Base-by-base conservation (phyloP, 1,140 invertebrate genomes). In the Formica exsecta region DNA sequence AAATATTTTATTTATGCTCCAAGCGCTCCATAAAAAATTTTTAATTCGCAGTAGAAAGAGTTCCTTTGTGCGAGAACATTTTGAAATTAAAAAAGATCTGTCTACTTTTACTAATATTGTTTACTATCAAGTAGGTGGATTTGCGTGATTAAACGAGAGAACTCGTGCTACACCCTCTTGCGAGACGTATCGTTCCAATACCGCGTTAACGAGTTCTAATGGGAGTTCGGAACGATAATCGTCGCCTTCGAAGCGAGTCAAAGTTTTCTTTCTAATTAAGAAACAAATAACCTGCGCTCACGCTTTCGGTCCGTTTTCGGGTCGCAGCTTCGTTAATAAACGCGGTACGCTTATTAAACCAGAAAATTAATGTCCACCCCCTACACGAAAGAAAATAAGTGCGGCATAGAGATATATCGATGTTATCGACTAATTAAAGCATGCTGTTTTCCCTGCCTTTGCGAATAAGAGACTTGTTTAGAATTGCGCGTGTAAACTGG, bases 241-340 rank as follows among this genome's bases (percentile, higher is more conserved):
- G 92, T 92, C 92, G 92, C 91, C 90, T 88, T 88, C 79, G 89
- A 89, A 91, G 89, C 92, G 88, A 92, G 92, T 93, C 91, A 91
- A 93, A 94, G 91, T 93, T 94, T 94, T 94, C 93, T 93, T 93
- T 93, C 91, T 94, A 94, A 94, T 94, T 94, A 94, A 94, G 93
- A 94, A 94, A 94, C 93, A 94, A 94, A 94, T 94, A 94, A 93
- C 92, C 93, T 81, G 92, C 91, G 91, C 91, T 92, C 92, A 90
- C 91, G 90, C 90, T 51, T 51, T 93, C 89, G 92, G 92, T 92
- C 93, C 91, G 92, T 87, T 93, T 93, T 93, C 91, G 92, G 88
- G 86, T 86, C 92, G 85, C 68, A 48, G 91, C 92, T 92, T 93
- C 91, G 92, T 93, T 93, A 93, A 93, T 92, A 93, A 93, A 93